Base-by-base conservation (phyloP, 2,888 invertebrate species). In the Caenorhabditis becei region DNA sequence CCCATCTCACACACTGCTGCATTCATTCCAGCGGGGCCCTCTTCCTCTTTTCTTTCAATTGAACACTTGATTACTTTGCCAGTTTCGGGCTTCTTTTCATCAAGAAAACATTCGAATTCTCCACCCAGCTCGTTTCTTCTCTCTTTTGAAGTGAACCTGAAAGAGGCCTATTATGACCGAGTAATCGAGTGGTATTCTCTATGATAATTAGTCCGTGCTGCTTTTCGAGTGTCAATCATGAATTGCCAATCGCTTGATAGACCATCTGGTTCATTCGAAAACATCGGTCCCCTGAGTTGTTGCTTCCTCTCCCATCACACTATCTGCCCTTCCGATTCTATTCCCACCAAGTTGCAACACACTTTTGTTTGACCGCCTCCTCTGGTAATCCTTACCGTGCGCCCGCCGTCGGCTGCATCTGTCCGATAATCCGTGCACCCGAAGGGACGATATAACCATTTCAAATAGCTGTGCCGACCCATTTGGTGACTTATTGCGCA, bases 401-500 rank as follows among this genome's bases (percentile, higher is more conserved):
- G 58, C 58, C 63, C 37, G 7, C 7, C 53, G 47, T 23, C 26
- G 44, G 11, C 26, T 47, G 41, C 28, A 41, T 44, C 41, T 47
- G 61, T 24, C 47, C 37, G 26, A 26, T 61, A 61, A 61, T 61
- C 61, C 61, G 61, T 41, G 28, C 47, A 56, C 41, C 37, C 41
- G 24, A 41, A 18, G 5, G 11, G 35, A 18, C 35, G 59, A 26
- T 65, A 74, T 66, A 59, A 7, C 47, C 41, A 54, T 75, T 75
- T 75, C 66, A 75, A 75, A 75, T 66, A 56, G 37, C 20, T 51
- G 56, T 56, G 59, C 75, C 75, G 75, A 32, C 59, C 59, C 23
- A 65, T 63, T 72, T 63, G 65, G 65, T 72, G 63, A 63, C 74
- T 66, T 59, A 66, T 75, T 75, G 54, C 75, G 66, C 44, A 75